Evolutionary conservation across 2,888 invertebrate genomes (phyloP).

Genomic region (Blastobasis adustella): DNA sequence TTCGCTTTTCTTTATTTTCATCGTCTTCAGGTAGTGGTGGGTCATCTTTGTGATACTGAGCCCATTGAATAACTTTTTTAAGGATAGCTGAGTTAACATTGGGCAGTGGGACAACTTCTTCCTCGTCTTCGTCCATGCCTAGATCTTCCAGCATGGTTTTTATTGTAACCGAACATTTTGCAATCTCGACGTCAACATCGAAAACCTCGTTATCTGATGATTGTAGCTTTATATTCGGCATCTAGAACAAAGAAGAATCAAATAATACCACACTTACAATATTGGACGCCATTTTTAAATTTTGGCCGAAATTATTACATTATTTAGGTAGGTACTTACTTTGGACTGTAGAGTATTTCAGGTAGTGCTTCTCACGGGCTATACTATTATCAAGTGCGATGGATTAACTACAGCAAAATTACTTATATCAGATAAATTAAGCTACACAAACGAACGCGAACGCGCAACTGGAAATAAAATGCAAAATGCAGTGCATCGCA

Average conservation of each 20-base stretch:
- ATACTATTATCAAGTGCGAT: too few relatives aligned
- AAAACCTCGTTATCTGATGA: conserved; percentile 97
- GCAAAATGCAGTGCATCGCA: too few relatives aligned
- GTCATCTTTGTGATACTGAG: conserved; percentile 95
- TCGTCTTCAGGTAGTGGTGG: conserved; percentile 97
- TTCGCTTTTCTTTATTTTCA: conserved; percentile 98
- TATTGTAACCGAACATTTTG: conserved; percentile 97
- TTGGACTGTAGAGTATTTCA: too few relatives aligned
- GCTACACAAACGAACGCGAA: too few relatives aligned
- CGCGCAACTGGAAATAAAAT: too few relatives aligned
- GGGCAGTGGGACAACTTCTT: conserved; percentile 95
- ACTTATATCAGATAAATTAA: too few relatives aligned
- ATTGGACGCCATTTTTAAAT: not conserved
- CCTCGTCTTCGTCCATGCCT: conserved; percentile 93
- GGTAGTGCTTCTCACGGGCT: too few relatives aligned
- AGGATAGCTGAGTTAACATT: conserved; percentile 98
- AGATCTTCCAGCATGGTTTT: conserved; percentile 98
- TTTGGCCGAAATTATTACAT: too few relatives aligned
- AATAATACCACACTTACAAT: not conserved
- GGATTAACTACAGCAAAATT: too few relatives aligned
- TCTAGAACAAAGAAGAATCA: conserved; percentile 65
- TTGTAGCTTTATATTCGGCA: conserved; percentile 96
- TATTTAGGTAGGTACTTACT: too few relatives aligned
- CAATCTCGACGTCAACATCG: conserved; percentile 96
- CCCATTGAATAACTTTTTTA: conserved; percentile 95